Conservation (phyloP, 53 echinoderm and acorn worm genomes). For the Zoroaster sp. region DNA sequence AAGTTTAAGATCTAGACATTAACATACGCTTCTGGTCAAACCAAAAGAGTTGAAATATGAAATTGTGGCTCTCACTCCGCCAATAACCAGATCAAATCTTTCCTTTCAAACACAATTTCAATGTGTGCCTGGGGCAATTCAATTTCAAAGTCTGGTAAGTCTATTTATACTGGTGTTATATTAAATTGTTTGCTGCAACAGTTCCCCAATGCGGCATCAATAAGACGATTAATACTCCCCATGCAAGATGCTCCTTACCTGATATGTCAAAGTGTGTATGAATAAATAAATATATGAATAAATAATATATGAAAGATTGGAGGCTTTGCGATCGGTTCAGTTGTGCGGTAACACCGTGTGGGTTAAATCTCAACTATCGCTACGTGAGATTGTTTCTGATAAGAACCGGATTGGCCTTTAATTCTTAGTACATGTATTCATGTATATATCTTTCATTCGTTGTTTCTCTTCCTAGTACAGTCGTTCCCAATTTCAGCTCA, state of each 20-base stretch:
- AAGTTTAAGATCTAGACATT: not conserved
- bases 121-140: not conserved
- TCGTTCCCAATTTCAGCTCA: no score
- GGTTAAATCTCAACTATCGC: no score
- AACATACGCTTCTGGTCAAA: not conserved
- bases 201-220: not conserved
- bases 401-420: no score
- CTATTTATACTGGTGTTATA: not conserved
- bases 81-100: not conserved
- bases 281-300: not conserved
- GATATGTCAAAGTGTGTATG: not conserved
- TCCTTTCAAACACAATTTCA: not conserved
- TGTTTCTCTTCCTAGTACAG: no score
- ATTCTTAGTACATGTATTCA: no score
- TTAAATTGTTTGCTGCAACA: not conserved
- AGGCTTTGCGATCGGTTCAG: no score
- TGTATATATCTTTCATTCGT: no score
- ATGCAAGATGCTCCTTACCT: not conserved
- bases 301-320: no score
- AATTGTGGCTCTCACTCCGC: not conserved
- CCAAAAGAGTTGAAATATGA: not conserved
- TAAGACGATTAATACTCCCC: not conserved
- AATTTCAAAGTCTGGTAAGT: not conserved
- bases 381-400: no score
- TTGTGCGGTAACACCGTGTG: no score